Evolutionary conservation across 2,888 invertebrate species (phyloP).

Genomic region (Flabesymbios commensalis): DNA sequence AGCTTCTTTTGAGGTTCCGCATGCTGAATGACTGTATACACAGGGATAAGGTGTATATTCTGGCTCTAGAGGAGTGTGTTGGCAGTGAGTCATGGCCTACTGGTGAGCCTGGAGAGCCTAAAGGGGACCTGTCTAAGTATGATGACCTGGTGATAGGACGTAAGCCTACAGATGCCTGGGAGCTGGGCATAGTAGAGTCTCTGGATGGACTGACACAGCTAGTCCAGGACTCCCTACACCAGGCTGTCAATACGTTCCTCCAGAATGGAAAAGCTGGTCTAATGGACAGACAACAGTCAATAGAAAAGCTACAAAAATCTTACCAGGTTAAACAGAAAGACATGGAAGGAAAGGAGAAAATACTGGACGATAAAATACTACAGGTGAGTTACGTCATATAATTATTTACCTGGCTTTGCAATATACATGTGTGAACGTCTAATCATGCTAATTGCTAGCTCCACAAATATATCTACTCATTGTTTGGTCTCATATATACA

Average conservation of each 20-base stretch:
- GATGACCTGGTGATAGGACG: slow-evolving; percentile 19
- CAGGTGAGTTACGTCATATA: no score
- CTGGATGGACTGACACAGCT: slow-evolving; percentile 8
- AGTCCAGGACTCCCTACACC: slow-evolving; percentile 15
- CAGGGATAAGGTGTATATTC: slow-evolving; percentile 17
- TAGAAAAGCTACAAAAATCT: slow-evolving; percentile 4
- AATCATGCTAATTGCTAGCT: no score
- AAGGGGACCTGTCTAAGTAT: slow-evolving; percentile 31
- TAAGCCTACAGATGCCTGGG: slow-evolving; percentile 20
- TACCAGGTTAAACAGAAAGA: slow-evolving; percentile 16
- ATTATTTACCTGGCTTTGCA: no score
- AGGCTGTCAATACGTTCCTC: slow-evolving; percentile 19
- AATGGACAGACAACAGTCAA: slow-evolving; percentile 6
- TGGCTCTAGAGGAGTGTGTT: slow-evolving; percentile 28
- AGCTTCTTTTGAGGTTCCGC: slow-evolving; percentile 29
- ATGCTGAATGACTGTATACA: slow-evolving; percentile 27
- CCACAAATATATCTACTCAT: no score
- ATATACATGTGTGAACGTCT: no score
- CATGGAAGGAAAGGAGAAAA: slow-evolving; percentile 2
- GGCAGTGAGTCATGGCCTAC: slow-evolving; percentile 26
- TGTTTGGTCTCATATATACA: no score
- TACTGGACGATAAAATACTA: slow-evolving; percentile 21
- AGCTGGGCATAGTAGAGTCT: slow-evolving; percentile 3
- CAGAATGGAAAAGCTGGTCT: slow-evolving; percentile 19
- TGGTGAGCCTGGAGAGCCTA: slow-evolving; percentile 32